Conservation (phyloP, 2,888 invertebrate genomes). For the Metopia argyrocephala region DNA sequence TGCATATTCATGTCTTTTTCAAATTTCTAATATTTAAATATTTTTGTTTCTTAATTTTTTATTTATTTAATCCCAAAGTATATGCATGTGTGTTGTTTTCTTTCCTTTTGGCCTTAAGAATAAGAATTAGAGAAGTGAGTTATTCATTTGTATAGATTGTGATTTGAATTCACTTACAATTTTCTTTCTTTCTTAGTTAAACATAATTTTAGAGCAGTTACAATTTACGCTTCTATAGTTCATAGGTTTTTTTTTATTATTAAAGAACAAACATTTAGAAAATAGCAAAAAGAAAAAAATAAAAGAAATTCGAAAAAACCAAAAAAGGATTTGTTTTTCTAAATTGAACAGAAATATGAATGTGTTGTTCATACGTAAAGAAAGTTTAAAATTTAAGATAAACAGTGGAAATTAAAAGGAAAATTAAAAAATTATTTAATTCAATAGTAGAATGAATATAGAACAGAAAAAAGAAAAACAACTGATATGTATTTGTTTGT, state of each 20-base stretch:
- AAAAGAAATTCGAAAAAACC: background rate
- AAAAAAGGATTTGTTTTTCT: constrained; percentile 54
- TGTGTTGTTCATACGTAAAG: constrained; percentile 59
- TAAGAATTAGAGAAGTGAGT: constrained; percentile 39
- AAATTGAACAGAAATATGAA: constrained; percentile 56
- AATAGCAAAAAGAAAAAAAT: background rate
- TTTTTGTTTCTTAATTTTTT: constrained; percentile 10
- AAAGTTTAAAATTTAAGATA: constrained; percentile 40
- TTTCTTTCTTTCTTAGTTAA: constrained; percentile 62
- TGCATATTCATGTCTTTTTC: constrained; percentile 33
- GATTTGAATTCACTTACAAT: constrained; percentile 59
- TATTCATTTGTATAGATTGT: constrained; percentile 43
- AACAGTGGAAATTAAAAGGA: constrained; percentile 23
- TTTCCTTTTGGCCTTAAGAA: constrained; percentile 22
- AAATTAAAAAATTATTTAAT: background rate
- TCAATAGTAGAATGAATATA: no score
- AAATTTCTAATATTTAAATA: constrained; percentile 1
- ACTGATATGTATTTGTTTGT: no score
- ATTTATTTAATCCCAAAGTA: background rate
- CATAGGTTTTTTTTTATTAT: constrained; percentile 60
- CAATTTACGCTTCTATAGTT: constrained; percentile 63
- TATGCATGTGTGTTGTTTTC: background rate
- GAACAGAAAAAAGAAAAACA: no score
- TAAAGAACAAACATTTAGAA: background rate
- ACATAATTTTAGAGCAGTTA: constrained; percentile 62